These are phyloP conservation scores for Cylas formicarius DNA, from an alignment of 1,140 invertebrate species.

Conservation along the genomic window DNA sequence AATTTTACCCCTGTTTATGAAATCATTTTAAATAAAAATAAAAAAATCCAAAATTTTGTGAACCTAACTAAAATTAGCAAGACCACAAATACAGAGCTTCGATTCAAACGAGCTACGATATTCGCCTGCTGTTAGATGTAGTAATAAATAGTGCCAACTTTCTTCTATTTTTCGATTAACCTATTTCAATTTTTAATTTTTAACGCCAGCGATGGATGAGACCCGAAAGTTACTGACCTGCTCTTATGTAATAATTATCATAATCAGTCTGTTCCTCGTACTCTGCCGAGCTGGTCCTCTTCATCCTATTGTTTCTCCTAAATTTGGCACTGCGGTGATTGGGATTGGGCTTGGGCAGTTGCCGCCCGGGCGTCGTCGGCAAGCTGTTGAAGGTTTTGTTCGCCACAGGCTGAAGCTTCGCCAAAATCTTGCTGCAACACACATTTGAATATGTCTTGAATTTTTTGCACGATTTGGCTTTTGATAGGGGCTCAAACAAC, in stretches of 20 bases:
- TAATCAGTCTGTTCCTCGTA: constrained; percentile 34
- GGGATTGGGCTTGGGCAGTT: constrained; percentile 45
- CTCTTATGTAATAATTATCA: constrained; percentile 32
- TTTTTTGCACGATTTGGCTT: constrained; percentile 22
- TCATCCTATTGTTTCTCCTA: constrained; percentile 33
- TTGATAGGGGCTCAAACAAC: too few species aligned
- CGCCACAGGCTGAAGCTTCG: constrained; percentile 15
- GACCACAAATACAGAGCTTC: too few species aligned
- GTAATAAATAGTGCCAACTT: too few species aligned
- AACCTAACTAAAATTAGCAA: too few species aligned
- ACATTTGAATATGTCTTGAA: constrained; percentile 22
- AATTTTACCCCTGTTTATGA: too few species aligned
- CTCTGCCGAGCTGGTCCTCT: constrained; percentile 36
- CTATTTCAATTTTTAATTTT: too few species aligned
- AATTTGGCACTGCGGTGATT: constrained; percentile 34
- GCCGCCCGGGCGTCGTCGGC: constrained; percentile 49
- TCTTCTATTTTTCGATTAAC: too few species aligned
- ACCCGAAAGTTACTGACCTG: constrained; percentile 25
- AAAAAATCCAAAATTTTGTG: too few species aligned
- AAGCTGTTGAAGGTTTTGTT: constrained; percentile 45
- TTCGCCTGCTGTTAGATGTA: too few species aligned
- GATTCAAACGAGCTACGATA: too few species aligned
- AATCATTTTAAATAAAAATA: too few species aligned
- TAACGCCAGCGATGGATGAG: too few species aligned
- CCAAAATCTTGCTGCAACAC: constrained; percentile 28